Conservation (phyloP, 2,797 vertebrate genomes). For the Poecilia wingei region DNA sequence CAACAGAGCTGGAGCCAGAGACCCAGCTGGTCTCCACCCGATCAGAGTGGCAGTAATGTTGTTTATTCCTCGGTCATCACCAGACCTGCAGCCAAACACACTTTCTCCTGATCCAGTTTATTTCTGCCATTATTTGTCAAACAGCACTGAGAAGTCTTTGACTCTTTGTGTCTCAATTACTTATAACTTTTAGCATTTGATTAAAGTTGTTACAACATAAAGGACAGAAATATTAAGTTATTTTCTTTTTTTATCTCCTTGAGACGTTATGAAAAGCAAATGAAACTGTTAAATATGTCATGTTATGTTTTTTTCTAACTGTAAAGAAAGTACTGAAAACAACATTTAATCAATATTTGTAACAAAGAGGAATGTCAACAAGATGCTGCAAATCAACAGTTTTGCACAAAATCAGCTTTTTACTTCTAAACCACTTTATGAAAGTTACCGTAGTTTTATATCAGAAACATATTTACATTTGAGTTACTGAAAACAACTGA, state of each 20-base stretch:
- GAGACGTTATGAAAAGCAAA: neutral
- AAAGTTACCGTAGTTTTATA: neutral
- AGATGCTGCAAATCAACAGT: neutral
- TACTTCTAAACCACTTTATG: neutral
- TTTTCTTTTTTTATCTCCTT: neutral
- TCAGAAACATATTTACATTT: neutral
- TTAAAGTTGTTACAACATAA: neutral
- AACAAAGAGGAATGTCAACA: neutral
- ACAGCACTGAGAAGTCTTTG: neutral
- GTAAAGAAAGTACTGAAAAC: neutral
- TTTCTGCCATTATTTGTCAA: neutral
- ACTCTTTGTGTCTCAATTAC: neutral
- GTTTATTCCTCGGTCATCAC: conserved; percentile 68
- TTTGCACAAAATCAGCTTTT: neutral
- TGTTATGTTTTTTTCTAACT: neutral
- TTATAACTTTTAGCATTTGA: neutral
- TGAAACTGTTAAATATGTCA: neutral
- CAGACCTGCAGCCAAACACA: conserved; percentile 22
- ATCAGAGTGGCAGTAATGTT: conserved; percentile 42
- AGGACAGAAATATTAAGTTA: neutral
- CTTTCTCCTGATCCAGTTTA: neutral
- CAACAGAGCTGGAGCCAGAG: conserved; percentile 64
- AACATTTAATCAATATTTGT: neutral
- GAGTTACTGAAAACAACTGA: neutral
- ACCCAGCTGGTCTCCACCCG: conserved; percentile 11